A percentile compares a stretch with the other conserved stretches of the same genome.
Conservation (phyloP, 2,797 vertebrate species). For the Siniperca obscura region DNA sequence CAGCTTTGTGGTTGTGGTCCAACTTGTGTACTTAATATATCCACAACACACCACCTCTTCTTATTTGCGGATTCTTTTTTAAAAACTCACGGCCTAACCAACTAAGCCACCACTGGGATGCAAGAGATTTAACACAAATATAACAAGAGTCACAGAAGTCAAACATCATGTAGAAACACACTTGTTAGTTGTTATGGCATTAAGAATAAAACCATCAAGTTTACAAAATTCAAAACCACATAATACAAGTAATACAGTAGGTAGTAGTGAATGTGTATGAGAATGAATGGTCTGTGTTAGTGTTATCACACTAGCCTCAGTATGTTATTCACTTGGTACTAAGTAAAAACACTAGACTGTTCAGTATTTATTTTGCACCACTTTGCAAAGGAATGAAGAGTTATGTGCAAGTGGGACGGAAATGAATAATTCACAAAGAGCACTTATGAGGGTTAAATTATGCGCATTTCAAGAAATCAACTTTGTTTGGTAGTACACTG, state of each 20-base stretch:
- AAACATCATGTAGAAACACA: neutral
- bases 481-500: constrained; percentile 59
- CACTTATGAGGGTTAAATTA: constrained; percentile 78
- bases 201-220: neutral
- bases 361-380: constrained; percentile 70
- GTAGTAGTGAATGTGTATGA: neutral
- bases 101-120: neutral
- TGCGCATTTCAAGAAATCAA: constrained; percentile 77
- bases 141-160: neutral
- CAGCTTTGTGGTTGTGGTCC: constrained; percentile 16
- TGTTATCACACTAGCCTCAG: constrained; percentile 20
- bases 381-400: constrained; percentile 74
- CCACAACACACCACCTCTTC: constrained; percentile 17
- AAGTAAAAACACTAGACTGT: constrained; percentile 55
- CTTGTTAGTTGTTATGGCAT: neutral
- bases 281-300: constrained; percentile 9
- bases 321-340: constrained; percentile 41
- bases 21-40: constrained; percentile 32
- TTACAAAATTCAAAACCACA: neutral
- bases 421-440: constrained; percentile 81
- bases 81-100: neutral
- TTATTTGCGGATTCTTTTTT: neutral
- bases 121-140: constrained; percentile 4
- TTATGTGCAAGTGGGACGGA: constrained; percentile 79
- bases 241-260: neutral